Percentiles rank a stretch among this genome's conserved stretches.
Conservation (phyloP, 2,888 invertebrate genomes). For the Cylindroiulus punctatus region DNA sequence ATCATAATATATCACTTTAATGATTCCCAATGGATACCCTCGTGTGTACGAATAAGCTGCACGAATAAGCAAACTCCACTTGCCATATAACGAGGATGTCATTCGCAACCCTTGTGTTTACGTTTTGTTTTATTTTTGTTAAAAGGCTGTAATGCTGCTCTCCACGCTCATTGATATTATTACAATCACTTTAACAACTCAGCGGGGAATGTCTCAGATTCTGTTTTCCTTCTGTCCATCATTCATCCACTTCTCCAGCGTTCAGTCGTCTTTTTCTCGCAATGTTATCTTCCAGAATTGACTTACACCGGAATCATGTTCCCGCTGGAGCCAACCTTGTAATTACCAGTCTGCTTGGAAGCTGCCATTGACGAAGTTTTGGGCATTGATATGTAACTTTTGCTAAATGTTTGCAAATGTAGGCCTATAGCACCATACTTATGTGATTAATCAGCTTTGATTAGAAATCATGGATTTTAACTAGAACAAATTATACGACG, state of each 20-base stretch:
- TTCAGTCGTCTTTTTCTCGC: not conserved
- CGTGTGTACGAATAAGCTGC: not conserved
- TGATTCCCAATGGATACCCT: not conserved
- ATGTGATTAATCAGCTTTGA: no score
- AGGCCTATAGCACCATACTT: no score
- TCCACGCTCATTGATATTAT: conserved; percentile 25
- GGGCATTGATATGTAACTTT: not conserved
- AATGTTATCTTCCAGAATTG: conserved; percentile 42
- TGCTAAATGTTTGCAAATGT: not conserved
- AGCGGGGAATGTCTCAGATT: conserved; percentile 44
- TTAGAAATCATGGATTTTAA: no score
- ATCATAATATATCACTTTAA: not conserved
- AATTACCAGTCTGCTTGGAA: not conserved
- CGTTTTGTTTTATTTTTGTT: conserved; percentile 27
- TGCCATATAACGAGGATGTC: no score
- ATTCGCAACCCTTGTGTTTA: conserved; percentile 26
- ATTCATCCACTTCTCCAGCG: conserved; percentile 9
- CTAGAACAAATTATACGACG: no score
- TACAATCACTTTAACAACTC: conserved; percentile 46
- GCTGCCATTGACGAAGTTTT: not conserved
- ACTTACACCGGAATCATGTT: conserved; percentile 19
- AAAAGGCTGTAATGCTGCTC: conserved; percentile 37
- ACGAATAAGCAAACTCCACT: no score
- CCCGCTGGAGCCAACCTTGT: not conserved
- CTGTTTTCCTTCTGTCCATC: conserved; percentile 50